Conservation (phyloP, 2,888 invertebrate species). For the Linyphia triangularis region DNA sequence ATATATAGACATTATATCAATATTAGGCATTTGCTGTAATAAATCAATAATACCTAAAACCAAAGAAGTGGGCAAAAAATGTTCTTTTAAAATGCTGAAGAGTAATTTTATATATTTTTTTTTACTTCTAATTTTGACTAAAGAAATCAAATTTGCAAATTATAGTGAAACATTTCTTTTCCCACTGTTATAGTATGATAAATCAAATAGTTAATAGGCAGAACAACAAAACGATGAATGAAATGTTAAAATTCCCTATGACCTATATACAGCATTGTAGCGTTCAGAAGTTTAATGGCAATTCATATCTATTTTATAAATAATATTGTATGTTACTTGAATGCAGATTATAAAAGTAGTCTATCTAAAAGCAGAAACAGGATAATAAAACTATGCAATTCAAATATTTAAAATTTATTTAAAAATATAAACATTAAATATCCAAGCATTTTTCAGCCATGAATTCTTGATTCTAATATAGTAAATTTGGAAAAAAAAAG, state of each 20-base stretch:
- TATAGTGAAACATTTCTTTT: conserved; percentile 13
- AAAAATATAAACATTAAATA: too few species aligned
- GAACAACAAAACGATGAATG: conserved; percentile 24
- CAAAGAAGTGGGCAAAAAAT: not conserved
- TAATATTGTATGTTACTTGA: not conserved
- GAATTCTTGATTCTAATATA: too few species aligned
- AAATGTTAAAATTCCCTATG: not conserved
- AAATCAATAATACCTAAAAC: not conserved
- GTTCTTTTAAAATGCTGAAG: not conserved
- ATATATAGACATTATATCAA: not conserved
- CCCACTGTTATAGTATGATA: conserved; percentile 21
- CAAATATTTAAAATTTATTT: too few species aligned
- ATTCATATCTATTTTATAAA: not conserved
- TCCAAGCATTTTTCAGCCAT: too few species aligned
- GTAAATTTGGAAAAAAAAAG: too few species aligned
- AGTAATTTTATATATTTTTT: not conserved
- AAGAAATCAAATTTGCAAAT: not conserved
- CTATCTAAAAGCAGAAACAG: not conserved
- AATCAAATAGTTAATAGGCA: conserved; percentile 68
- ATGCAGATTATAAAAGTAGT: not conserved
- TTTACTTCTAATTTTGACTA: too few species aligned
- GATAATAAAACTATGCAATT: too few species aligned
- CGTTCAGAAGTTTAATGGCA: not conserved
- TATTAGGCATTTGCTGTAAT: conserved; percentile 22
- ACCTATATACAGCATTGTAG: too few species aligned